Base-by-base conservation (phyloP, 2,113 vertebrate genomes). In the Heliornis fulica region DNA sequence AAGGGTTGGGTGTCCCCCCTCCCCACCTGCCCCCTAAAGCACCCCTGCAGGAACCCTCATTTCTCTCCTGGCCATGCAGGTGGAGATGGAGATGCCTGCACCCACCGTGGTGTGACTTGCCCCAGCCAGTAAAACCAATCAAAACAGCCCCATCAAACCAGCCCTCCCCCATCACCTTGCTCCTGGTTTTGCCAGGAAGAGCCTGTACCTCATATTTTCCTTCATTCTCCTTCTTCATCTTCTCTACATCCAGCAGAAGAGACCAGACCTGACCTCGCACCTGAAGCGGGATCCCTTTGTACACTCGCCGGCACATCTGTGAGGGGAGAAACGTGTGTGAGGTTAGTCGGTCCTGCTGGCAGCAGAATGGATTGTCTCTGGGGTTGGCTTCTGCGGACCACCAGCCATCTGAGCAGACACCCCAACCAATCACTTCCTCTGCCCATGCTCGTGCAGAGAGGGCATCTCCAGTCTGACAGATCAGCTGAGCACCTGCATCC, bases 261-360 rank as follows among this genome's bases (percentile, higher is more conserved):
- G 98, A 98, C 99, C 99, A 99, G 43, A 98, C 98, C 93, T 99
- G 98, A 32, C 99, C 99, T 87, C 99, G 98, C 51, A 99, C 98
- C 97, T 99, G 98, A 29, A 99, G 98, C 0, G 99, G 99, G 94
- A 99, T 98, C 41, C 99, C 99, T 97, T 99, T 99, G 95, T 99
- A 99, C 25, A 99, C 98, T 17, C 99, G 98, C 79, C 99, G 99
- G 77, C 96, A 97, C 98, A 99, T 98, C 99, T 99, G 97, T 2
- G 32, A 91, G 54, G 53, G 87, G 48, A 25, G 32, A 65, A 87
- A 79, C 1, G 0, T 0, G 0, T 1, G 32, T 19, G 59, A 51
- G 14, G 72, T 94, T 23, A 96, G 69, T 5, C 40, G 53, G 56
- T 46, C 22, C 86, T 57, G 43, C 53, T 68, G 50, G 54, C 13